A percentile compares a stretch with the other conserved stretches of the same genome.
phyloP scores from a whole-genome alignment of 2,888 invertebrate species.

The Lepidonotus clava region DNA sequence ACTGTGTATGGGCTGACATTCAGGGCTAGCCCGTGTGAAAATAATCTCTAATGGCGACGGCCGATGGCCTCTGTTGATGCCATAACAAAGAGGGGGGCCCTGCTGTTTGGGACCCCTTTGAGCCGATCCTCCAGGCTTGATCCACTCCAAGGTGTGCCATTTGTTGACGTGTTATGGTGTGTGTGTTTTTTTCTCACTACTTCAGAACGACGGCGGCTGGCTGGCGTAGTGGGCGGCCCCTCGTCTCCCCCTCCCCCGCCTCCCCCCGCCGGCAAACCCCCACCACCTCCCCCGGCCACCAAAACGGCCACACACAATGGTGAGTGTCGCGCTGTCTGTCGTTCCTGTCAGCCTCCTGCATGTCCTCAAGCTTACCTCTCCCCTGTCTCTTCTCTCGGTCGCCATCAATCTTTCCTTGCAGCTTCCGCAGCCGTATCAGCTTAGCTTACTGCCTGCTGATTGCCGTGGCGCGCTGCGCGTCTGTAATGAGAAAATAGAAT shows the following conservation, averaged over 20 bases:
- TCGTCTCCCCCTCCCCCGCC: conserved; percentile 50
- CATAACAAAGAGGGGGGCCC: too few species aligned
- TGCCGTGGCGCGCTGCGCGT: too few species aligned
- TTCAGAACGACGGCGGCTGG: conserved; percentile 32
- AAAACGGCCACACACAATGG: conserved; percentile 45
- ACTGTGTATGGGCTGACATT: too few species aligned
- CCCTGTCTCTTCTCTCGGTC: background rate
- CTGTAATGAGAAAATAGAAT: too few species aligned
- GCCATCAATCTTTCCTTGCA: background rate
- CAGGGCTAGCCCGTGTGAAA: too few species aligned
- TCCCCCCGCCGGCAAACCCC: conserved; percentile 13
- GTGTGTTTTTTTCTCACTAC: conserved; percentile 16
- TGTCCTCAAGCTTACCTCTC: background rate
- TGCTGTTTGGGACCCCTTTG: too few species aligned
- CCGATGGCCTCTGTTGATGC: too few species aligned
- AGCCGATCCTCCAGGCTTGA: too few species aligned
- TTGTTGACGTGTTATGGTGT: too few species aligned
- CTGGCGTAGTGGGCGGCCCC: background rate
- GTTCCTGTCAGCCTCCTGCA: background rate
- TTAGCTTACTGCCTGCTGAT: too few species aligned
- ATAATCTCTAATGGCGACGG: too few species aligned
- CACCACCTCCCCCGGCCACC: conserved; percentile 22
- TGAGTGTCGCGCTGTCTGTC: background rate
- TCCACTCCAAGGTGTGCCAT: too few species aligned
- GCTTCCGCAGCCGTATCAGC: background rate